Evolutionary conservation across 2,113 vertebrate species (phyloP).

Genomic region (Noturus placidus): DNA sequence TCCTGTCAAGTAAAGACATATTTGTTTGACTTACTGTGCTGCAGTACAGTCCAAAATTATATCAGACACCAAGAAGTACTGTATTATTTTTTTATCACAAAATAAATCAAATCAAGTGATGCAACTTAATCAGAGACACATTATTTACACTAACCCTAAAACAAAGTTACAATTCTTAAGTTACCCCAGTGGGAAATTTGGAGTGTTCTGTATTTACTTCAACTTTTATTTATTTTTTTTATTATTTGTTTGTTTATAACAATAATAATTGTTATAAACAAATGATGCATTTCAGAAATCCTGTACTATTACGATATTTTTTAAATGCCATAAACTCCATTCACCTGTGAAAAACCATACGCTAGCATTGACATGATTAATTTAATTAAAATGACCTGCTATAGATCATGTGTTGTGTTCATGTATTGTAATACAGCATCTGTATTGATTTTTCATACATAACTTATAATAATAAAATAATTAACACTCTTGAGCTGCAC

Average conservation of each 20-base stretch:
- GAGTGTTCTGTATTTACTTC: neutral
- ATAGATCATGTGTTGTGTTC: neutral
- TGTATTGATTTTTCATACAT: neutral
- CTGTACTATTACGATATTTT: neutral
- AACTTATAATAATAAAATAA: neutral
- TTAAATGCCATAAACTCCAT: neutral
- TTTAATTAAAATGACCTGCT: neutral
- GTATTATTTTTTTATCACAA: neutral
- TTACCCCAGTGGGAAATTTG: neutral
- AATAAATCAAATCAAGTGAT: neutral
- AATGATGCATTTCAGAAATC: neutral
- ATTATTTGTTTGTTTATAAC: no score
- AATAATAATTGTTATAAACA: neutral
- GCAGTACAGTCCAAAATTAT: neutral
- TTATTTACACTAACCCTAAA: neutral
- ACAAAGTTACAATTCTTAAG: neutral
- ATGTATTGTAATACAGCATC: neutral
- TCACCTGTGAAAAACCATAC: neutral
- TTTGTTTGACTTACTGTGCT: neutral
- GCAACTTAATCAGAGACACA: neutral
- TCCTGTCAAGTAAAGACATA: neutral
- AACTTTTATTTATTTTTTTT: neutral
- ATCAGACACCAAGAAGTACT: neutral
- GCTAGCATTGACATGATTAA: neutral
- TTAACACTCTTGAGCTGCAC: neutral